Evolutionary conservation across 2,888 invertebrate species (phyloP).

Genomic region (Anoncus sp.): DNA sequence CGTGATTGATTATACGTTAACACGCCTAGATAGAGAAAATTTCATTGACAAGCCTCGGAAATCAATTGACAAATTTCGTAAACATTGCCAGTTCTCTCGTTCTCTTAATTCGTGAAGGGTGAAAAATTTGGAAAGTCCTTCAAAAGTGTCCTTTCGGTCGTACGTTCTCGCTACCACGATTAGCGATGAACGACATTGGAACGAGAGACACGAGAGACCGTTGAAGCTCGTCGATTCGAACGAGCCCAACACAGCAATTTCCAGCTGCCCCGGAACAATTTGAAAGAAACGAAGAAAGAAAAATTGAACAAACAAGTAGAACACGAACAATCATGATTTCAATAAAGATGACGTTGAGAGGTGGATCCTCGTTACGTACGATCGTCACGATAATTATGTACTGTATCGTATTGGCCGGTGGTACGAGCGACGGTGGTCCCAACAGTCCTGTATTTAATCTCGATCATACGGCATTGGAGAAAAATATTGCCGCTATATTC

Average conservation of each 20-base stretch:
- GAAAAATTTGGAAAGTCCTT: too few species aligned
- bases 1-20: too few species aligned
- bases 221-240: constrained; percentile 18
- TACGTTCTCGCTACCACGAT: constrained; percentile 24
- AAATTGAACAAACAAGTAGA: constrained; percentile 15
- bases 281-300: background rate
- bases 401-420: constrained; percentile 56
- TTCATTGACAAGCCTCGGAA: too few species aligned
- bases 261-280: background rate
- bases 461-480: constrained; percentile 87
- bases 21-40: constrained; percentile 1
- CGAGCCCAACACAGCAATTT: too few species aligned
- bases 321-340: constrained; percentile 17
- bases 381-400: constrained; percentile 45
- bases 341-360: constrained; percentile 40
- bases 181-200: constrained; percentile 47
- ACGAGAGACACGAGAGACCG: constrained; percentile 43
- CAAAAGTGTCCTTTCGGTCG: constrained; percentile 58
- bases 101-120: too few species aligned
- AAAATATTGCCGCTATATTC: constrained; percentile 88
- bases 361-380: constrained; percentile 34
- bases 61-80: too few species aligned
- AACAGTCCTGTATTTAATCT: constrained; percentile 81
- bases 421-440: constrained; percentile 77
- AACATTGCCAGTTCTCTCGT: too few species aligned